Base-by-base conservation (phyloP, 2,797 vertebrate genomes). In the Eleutherodactylus coqui region DNA sequence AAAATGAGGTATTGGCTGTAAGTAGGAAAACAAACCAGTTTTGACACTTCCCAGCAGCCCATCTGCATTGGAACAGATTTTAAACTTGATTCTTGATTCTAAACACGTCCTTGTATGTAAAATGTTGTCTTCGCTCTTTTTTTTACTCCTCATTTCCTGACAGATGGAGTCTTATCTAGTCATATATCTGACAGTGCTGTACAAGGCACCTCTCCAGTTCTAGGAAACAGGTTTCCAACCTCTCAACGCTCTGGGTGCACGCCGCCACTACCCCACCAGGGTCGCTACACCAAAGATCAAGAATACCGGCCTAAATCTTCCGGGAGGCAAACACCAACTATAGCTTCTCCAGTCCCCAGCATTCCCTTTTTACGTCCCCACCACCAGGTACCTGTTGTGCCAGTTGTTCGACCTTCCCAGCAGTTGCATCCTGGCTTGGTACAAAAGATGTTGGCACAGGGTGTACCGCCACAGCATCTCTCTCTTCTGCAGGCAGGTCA, bases 401-500 rank as follows among this genome's bases (percentile, higher is more conserved):
- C 97, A 0, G 93, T 99, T 88, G 97, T 96, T 88, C 96, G 97
- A 58, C 97, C 97, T 77, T 92, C 97, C 84, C 96, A 96, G 79
- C 97, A 97, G 91, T 93, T 99, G 83, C 97, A 97, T 91, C 98
- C 98, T 80, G 95, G 96, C 82, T 72, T 99, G 88, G 96, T 99
- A 90, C 98, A 99, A 69, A 95, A 97, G 92, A 97, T 99, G 97
- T 91, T 99, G 82, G 95, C 96, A 11, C 97, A 99, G 89, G 96
- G 98, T 79, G 93, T 98, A 86, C 96, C 96, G 88, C 97, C 97
- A 0, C 97, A 99, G 79, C 97, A 98, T 87, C 95, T 99, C 36
- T 93, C 96, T 75, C 93, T 99, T 81, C 92, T 98, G 53, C 98
- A 98, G 93, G 96, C 97, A 92, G 97, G 98, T 99, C 13, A 45